Evolutionary conservation across 2,888 invertebrate species (phyloP).

Genomic region (Pogonocherus hispidulus): DNA sequence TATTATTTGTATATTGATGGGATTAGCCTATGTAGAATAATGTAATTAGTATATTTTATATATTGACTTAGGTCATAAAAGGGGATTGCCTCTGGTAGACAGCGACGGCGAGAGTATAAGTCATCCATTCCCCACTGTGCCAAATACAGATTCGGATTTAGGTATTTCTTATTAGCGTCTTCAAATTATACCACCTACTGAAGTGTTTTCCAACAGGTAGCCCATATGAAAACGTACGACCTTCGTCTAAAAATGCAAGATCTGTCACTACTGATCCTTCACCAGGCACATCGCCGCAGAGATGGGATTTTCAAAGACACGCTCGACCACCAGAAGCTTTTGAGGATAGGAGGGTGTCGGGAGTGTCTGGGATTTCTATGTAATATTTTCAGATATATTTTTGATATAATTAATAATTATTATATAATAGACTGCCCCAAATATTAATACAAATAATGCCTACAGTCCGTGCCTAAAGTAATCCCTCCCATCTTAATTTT

Average conservation of each 20-base stretch:
- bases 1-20: too few species aligned
- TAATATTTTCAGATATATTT: constrained; percentile 64
- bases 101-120: constrained; percentile 67
- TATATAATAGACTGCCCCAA: background rate
- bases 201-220: constrained; percentile 66
- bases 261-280: constrained; percentile 70
- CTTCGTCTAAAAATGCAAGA: constrained; percentile 67
- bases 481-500: too few species aligned
- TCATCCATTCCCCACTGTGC: constrained; percentile 77
- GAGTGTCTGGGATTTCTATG: constrained; percentile 74
- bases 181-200: background rate
- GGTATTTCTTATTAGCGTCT: constrained; percentile 37
- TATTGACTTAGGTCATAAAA: constrained; percentile 59
- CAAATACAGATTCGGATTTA: constrained; percentile 73
- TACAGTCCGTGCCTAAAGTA: too few species aligned
- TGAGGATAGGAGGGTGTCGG: constrained; percentile 73
- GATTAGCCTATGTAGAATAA: too few species aligned
- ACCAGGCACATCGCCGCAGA: constrained; percentile 72
- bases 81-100: constrained; percentile 62
- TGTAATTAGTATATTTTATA: too few species aligned
- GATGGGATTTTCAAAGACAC: constrained; percentile 64
- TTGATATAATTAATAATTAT: background rate
- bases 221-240: constrained; percentile 76
- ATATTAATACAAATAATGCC: constrained; percentile 2
- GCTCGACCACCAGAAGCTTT: constrained; percentile 67